Percentiles rank a stretch among this genome's conserved stretches.
Evolutionary conservation across 2,888 invertebrate species (phyloP).

Genomic region (Empis stercorea): DNA sequence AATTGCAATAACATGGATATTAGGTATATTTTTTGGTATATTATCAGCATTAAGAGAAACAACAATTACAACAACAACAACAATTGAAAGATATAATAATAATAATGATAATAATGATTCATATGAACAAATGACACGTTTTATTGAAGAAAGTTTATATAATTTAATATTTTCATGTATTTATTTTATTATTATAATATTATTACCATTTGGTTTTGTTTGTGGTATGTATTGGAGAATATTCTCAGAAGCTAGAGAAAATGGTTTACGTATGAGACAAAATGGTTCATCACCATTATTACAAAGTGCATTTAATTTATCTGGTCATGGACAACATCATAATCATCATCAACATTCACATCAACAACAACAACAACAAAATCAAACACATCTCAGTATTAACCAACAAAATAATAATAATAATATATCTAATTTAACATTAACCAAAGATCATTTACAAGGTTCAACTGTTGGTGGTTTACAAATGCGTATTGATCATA

Average conservation of each 20-base stretch:
- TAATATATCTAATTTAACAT: slow-evolving; percentile 1
- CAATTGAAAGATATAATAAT: background rate
- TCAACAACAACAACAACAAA: slow-evolving; percentile 6
- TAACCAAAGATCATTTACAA: slow-evolving; percentile 20
- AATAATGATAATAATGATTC: background rate
- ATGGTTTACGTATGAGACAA: slow-evolving; percentile 35
- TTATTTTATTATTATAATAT: slow-evolving; percentile 34
- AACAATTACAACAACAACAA: background rate
- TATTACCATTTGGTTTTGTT: slow-evolving; percentile 35
- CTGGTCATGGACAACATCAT: slow-evolving; percentile 19
- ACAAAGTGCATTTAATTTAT: slow-evolving; percentile 34
- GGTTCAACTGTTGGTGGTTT: slow-evolving; percentile 29
- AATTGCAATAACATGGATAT: slow-evolving; percentile 34
- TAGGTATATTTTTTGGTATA: slow-evolving; percentile 33
- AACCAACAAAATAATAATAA: slow-evolving; percentile 1
- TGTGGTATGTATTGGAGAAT: slow-evolving; percentile 38
- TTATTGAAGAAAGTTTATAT: slow-evolving; percentile 7
- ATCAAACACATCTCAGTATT: slow-evolving; percentile 1
- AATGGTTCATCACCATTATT: slow-evolving; percentile 36
- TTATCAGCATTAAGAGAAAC: slow-evolving; percentile 32
- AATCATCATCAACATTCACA: slow-evolving; percentile 5
- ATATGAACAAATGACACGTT: background rate
- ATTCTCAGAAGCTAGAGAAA: slow-evolving; percentile 35
- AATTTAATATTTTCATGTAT: slow-evolving; percentile 29
- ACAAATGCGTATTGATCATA: slow-evolving; percentile 32